Percentiles rank a stretch among this genome's conserved stretches.
These are phyloP conservation scores for Heliocidaris tuberculata DNA, from an alignment of 35 echinoderm and acorn worm genomes.

Conservation along the genomic window DNA sequence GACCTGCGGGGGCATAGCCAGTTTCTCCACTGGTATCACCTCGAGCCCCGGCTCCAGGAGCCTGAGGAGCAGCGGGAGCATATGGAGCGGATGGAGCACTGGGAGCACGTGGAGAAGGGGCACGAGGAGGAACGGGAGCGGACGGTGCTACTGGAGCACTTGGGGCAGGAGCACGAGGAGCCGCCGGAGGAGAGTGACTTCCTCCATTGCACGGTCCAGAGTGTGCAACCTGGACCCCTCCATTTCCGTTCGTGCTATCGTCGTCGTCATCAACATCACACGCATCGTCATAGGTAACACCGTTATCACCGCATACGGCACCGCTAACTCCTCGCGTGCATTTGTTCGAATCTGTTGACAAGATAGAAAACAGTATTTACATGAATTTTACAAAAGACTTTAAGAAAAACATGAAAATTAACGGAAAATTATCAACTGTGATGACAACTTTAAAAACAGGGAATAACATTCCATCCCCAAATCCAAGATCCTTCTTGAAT, in stretches of 20 bases:
- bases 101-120: neutral
- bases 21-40: neutral
- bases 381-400: too few relatives aligned
- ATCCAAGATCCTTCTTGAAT: too few relatives aligned
- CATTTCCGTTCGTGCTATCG: slow-evolving; percentile 7
- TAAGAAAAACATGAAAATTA: too few relatives aligned
- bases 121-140: neutral
- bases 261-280: slow-evolving; percentile 24
- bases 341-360: neutral
- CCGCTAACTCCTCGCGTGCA: slow-evolving; percentile 9
- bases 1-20: neutral
- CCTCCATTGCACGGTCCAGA: neutral
- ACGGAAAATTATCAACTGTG: too few relatives aligned
- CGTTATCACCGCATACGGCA: neutral
- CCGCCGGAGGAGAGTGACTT: neutral
- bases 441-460: too few relatives aligned
- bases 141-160: neutral
- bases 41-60: neutral
- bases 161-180: neutral
- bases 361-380: neutral
- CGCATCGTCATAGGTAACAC: slow-evolving; percentile 13
- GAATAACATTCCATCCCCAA: too few relatives aligned
- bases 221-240: slow-evolving; percentile 23
- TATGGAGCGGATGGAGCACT: neutral
- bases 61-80: neutral